Evolutionary conservation across 1,140 invertebrate species (phyloP), one percentile per base, ranked within the genome.

Genomic region (Lethrus apterus): DNA sequence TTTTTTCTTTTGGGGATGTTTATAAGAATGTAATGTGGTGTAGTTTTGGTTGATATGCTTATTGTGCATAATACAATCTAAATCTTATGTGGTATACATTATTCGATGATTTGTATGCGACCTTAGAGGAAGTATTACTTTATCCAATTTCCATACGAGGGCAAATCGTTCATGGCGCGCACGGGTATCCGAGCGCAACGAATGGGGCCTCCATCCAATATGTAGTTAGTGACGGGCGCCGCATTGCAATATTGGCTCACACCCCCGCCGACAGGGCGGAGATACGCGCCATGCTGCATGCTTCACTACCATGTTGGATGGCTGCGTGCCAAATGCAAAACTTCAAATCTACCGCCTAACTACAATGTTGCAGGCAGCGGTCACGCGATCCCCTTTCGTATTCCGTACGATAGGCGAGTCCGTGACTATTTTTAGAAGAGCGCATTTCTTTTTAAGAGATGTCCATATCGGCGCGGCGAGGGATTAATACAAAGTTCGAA

Each of bases 171-270:
- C 42, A 50, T 55, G 57, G 52, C 10, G n/a, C n/a, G n/a, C 24
- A n/a, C 51, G 52, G 55, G 52, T 38, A 56, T 45, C 48, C 18
- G 35, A 51, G 46, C 52, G 41, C 44, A 46, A 53, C 56, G 52
- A 58, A 60, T 60, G 49, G 51, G 35, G 44, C 42, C 48, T 51
- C 43, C 53, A 48, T 60, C 56, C 58, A 57, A 60, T 58, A 57
- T 58, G 48, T 53, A 54, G 50, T 52, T 56, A 48, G 51, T 53
- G 49, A 50, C 44, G 51, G 45, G 43, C 44, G 47, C 47, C 45
- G 50, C 26, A 35, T 32, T 32, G 42, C 40, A 44, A 31, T 45
- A 36, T 46, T 46, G 42, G 48, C 55, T 51, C 51, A 50, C 55
- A 56, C 55, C 55, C 55, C 53, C 44, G 23, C 34, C 40, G 35